Percentiles rank a stretch among this genome's conserved stretches.
These are phyloP conservation scores for Rhabditoides inermis DNA, from an alignment of 2,888 invertebrate species.

Conservation along the genomic window DNA sequence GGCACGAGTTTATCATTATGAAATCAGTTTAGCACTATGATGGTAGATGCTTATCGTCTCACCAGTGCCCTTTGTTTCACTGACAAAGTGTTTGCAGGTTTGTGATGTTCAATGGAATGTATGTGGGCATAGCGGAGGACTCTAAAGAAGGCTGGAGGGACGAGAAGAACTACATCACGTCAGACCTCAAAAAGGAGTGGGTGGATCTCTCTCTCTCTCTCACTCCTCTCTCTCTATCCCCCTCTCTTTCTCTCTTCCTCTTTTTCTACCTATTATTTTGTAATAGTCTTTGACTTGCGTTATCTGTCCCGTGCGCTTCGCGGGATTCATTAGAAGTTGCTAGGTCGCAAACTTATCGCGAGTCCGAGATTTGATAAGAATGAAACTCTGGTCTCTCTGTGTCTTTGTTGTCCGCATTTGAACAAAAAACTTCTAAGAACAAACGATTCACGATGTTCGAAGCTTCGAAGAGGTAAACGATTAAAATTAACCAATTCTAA, in stretches of 20 bases:
- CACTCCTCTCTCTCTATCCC: no score
- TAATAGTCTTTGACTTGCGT: no score
- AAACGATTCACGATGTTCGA: no score
- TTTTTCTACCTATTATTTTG: no score
- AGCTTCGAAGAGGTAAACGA: no score
- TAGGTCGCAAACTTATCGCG: no score
- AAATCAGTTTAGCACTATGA: not conserved
- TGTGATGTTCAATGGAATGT: conserved; percentile 50
- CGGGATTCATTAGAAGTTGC: no score
- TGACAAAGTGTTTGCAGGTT: no score
- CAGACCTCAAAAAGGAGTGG: conserved; percentile 38
- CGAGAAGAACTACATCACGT: conserved; percentile 46
- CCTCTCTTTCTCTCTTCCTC: no score
- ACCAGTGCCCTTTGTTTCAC: conserved; percentile 1
- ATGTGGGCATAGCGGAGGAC: conserved; percentile 30
- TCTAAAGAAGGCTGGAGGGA: conserved; percentile 46
- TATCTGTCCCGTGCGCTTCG: no score
- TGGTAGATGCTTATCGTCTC: not conserved
- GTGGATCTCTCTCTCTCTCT: no score
- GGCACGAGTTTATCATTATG: not conserved
- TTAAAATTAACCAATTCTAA: no score
- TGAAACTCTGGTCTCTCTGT: not conserved
- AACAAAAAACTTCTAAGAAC: conserved; percentile 4
- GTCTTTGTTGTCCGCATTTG: not conserved
- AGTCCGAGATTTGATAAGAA: not conserved